Conservation (phyloP, 2,888 invertebrate genomes). For the Pyrrhosoma nymphula region DNA sequence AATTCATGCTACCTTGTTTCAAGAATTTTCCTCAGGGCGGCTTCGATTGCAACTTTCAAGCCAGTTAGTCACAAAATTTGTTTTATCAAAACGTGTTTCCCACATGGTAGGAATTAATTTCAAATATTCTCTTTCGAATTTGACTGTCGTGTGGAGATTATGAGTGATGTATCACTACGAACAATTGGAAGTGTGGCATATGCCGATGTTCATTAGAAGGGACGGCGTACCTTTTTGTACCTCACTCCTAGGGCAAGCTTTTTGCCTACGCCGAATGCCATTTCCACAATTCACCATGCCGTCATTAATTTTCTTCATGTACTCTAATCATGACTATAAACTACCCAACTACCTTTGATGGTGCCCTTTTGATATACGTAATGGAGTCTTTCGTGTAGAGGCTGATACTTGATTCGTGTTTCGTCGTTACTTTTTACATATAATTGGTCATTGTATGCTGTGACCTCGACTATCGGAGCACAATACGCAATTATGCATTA, state of each 20-base stretch:
- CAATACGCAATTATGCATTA: background rate
- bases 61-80: too few relatives aligned
- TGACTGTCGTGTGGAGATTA: background rate
- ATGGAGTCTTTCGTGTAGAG: background rate
- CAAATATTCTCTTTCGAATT: too few relatives aligned
- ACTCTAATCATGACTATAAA: background rate
- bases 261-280: too few relatives aligned
- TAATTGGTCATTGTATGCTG: background rate
- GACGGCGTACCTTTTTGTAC: background rate
- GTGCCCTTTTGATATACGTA: background rate
- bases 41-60: too few relatives aligned
- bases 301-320: too few relatives aligned
- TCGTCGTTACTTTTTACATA: background rate
- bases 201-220: background rate
- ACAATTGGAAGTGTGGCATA: background rate
- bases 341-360: background rate
- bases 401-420: background rate
- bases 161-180: too few relatives aligned
- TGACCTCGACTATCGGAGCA: background rate
- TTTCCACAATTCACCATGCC: too few relatives aligned
- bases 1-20: too few relatives aligned
- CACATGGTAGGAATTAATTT: too few relatives aligned
- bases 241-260: too few relatives aligned
- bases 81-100: too few relatives aligned
- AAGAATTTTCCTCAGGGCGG: too few relatives aligned